phyloP scores from a whole-genome alignment of 2,888 invertebrate genomes.

The Rhagonycha lutea region DNA sequence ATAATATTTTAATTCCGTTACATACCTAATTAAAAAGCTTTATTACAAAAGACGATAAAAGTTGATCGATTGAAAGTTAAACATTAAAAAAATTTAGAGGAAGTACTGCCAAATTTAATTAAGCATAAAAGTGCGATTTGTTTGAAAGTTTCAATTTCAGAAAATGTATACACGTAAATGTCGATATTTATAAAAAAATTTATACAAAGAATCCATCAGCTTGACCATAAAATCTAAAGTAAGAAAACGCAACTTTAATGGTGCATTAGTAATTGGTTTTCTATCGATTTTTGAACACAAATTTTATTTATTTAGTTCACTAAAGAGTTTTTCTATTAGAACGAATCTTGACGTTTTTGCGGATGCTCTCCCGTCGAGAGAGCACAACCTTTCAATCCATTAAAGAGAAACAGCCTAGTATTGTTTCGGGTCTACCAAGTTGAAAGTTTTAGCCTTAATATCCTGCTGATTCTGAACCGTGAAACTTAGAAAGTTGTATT shows the following conservation, averaged over 20 bases:
- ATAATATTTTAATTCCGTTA: neutral
- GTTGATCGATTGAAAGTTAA: neutral
- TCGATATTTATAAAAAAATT: neutral
- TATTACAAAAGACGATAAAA: neutral
- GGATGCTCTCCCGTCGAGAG: constrained; percentile 7
- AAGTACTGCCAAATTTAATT: neutral
- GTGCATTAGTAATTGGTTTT: neutral
- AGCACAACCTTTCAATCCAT: constrained; percentile 22
- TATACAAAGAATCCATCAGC: too few species aligned
- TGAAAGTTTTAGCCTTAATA: constrained; percentile 26
- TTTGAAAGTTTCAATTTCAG: neutral
- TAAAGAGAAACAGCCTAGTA: constrained; percentile 19
- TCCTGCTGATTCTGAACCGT: constrained; percentile 25
- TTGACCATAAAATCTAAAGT: neutral
- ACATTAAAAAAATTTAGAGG: neutral
- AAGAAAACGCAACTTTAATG: neutral
- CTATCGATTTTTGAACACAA: neutral
- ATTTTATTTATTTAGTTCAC: neutral
- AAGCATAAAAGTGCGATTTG: neutral
- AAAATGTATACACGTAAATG: neutral
- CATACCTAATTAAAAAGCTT: neutral
- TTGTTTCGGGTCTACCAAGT: constrained; percentile 25
- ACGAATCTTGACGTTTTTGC: constrained; percentile 4
- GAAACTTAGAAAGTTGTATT: constrained; percentile 28
- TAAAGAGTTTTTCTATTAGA: neutral